These are phyloP conservation scores for Pyrochroa serraticornis DNA, from an alignment of 2,888 invertebrate genomes.

Conservation along the genomic window DNA sequence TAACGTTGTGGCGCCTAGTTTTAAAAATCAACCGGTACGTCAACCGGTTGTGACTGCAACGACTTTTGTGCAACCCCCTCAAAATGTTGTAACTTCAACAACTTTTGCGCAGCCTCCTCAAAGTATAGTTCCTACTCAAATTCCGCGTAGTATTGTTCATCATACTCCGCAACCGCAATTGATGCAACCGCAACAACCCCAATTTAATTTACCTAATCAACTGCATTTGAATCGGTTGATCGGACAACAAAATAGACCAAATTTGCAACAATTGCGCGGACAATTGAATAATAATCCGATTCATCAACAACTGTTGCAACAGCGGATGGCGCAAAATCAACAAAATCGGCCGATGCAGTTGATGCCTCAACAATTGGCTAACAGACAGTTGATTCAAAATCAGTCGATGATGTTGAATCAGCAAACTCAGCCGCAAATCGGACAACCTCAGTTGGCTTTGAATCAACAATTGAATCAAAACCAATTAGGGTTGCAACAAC, in stretches of 20 bases:
- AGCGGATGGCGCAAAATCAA: conserved; percentile 52
- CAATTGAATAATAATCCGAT: conserved; percentile 49
- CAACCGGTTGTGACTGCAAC: conserved; percentile 37
- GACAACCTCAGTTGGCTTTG: neutral
- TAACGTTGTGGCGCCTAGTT: conserved; percentile 55
- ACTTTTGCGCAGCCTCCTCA: conserved; percentile 34
- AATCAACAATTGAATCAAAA: conserved; percentile 60
- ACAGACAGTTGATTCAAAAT: conserved; percentile 37
- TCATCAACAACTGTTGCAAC: conserved; percentile 53
- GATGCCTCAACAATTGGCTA: conserved; percentile 47
- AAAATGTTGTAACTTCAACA: conserved; percentile 28
- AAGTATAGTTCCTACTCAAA: conserved; percentile 34
- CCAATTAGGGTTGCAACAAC: conserved; percentile 56
- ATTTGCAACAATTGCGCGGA: conserved; percentile 46
- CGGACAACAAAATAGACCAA: conserved; percentile 40
- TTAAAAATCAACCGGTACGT: conserved; percentile 44
- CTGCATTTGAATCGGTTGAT: conserved; percentile 45
- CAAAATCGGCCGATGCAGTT: conserved; percentile 55
- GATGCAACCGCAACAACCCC: conserved; percentile 49
- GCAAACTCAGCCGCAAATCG: conserved; percentile 43
- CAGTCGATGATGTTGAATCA: conserved; percentile 25
- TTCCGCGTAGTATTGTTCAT: conserved; percentile 54
- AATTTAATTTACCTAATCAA: conserved; percentile 33
- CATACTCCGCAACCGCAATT: conserved; percentile 54
- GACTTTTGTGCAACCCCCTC: conserved; percentile 38